Evolutionary conservation across 2,888 invertebrate species (phyloP).

Genomic region (Prosapia bicincta): DNA sequence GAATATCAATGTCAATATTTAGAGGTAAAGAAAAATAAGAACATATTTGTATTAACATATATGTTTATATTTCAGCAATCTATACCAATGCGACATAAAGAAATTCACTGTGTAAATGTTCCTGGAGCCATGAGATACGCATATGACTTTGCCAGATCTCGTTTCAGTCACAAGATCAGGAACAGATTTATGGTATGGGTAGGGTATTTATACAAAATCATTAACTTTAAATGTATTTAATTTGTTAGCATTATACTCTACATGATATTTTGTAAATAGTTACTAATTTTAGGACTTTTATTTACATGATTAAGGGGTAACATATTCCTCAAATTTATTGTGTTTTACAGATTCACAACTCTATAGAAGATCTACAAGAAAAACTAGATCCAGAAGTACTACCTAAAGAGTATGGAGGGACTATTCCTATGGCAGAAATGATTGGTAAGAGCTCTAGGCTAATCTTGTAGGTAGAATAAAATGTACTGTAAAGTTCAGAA

Average conservation of each 20-base stretch:
- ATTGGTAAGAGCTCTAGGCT: conserved; percentile 52
- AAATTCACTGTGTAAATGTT: conserved; percentile 67
- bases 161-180: conserved; percentile 68
- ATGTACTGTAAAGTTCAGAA: too few species aligned
- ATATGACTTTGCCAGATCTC: conserved; percentile 66
- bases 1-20: too few species aligned
- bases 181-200: conserved; percentile 62
- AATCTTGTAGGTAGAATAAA: too few species aligned
- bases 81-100: conserved; percentile 74
- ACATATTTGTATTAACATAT: too few species aligned
- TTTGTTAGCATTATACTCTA: too few species aligned
- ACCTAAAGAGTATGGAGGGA: conserved; percentile 70
- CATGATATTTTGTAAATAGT: too few species aligned
- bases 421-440: conserved; percentile 67
- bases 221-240: too few species aligned
- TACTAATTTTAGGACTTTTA: too few species aligned
- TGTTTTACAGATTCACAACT: conserved; percentile 54
- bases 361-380: conserved; percentile 56
- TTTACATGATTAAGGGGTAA: not conserved
- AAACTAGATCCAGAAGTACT: conserved; percentile 59
- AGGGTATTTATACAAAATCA: too few species aligned
- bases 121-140: conserved; percentile 70
- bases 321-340: conserved; percentile 14
- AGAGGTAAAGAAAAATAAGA: too few species aligned
- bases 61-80: conserved; percentile 59